Conservation (phyloP, 2,888 invertebrate genomes). For the Philopedon plagiatum region DNA sequence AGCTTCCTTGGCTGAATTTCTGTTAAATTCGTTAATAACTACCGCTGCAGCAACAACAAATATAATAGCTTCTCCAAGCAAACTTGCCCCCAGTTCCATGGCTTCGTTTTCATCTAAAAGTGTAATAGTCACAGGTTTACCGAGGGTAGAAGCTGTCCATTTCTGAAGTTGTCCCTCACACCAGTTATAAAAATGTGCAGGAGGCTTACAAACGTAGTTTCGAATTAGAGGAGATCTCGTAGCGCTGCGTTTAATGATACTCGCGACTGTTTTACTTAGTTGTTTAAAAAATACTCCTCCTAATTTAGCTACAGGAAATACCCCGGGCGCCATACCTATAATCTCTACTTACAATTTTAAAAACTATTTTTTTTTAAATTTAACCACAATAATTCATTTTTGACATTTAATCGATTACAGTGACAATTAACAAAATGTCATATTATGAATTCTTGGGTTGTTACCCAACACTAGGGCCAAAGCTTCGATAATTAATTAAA, state of each 20-base stretch:
- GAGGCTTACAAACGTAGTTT: neutral
- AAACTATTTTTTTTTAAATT: too few species aligned
- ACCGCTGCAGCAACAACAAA: neutral
- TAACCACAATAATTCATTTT: too few species aligned
- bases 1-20: neutral
- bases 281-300: neutral
- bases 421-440: too few species aligned
- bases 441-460: too few species aligned
- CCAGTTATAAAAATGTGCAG: slow-evolving; percentile 14
- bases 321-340: neutral
- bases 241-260: neutral
- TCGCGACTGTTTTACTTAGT: neutral
- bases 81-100: neutral
- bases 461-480: too few species aligned
- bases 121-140: neutral
- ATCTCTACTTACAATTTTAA: neutral
- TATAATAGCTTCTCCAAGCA: neutral
- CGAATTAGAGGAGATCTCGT: neutral
- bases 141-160: neutral
- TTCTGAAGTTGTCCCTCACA: neutral
- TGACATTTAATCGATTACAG: too few species aligned
- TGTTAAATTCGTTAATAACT: neutral
- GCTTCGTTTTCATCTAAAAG: neutral
- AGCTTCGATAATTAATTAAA: too few species aligned
- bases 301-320: neutral